Evolutionary conservation across 1,140 invertebrate species (phyloP).

Genomic region (Hycleus cichorii): DNA sequence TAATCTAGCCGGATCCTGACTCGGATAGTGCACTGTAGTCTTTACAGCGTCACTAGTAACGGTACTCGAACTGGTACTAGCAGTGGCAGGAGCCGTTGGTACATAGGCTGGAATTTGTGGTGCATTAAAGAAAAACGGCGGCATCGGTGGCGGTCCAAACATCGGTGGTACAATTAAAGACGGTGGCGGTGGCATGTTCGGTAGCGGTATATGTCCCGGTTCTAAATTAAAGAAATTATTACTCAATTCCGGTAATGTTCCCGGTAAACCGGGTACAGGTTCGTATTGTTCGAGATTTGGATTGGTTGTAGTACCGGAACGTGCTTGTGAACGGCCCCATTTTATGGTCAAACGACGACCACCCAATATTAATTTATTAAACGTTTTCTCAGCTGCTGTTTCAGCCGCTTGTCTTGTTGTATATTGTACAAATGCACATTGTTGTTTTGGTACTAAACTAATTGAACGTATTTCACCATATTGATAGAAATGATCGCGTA

Average conservation of each 20-base stretch:
- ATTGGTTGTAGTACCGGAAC: slow-evolving; percentile 30
- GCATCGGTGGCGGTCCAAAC: slow-evolving; percentile 43
- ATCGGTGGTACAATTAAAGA: slow-evolving; percentile 49
- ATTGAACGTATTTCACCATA: slow-evolving; percentile 97
- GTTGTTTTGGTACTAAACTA: slow-evolving; percentile 85
- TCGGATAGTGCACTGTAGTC: slow-evolving; percentile 79
- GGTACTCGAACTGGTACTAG: slow-evolving; percentile 5
- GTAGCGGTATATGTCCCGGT: slow-evolving; percentile 45
- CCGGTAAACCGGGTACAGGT: slow-evolving; percentile 82
- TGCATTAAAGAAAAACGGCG: slow-evolving; percentile 55
- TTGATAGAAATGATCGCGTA: slow-evolving; percentile 94
- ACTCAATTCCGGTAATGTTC: slow-evolving; percentile 64
- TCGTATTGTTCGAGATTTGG: slow-evolving; percentile 52
- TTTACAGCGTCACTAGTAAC: slow-evolving; percentile 37
- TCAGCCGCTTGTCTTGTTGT: slow-evolving; percentile 85
- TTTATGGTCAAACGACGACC: slow-evolving; percentile 88
- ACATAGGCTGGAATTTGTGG: slow-evolving; percentile 50
- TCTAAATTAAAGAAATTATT: slow-evolving; percentile 80
- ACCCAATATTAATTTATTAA: slow-evolving; percentile 88
- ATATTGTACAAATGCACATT: slow-evolving; percentile 97
- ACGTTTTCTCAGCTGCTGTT: slow-evolving; percentile 89
- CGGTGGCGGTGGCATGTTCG: slow-evolving; percentile 47
- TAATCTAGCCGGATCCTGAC: slow-evolving; percentile 86
- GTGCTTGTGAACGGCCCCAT: slow-evolving; percentile 87
- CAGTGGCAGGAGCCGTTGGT: slow-evolving; percentile 29